Evolutionary conservation across 2,888 invertebrate genomes (phyloP).

Genomic region (Cryptophagus acutangulus): DNA sequence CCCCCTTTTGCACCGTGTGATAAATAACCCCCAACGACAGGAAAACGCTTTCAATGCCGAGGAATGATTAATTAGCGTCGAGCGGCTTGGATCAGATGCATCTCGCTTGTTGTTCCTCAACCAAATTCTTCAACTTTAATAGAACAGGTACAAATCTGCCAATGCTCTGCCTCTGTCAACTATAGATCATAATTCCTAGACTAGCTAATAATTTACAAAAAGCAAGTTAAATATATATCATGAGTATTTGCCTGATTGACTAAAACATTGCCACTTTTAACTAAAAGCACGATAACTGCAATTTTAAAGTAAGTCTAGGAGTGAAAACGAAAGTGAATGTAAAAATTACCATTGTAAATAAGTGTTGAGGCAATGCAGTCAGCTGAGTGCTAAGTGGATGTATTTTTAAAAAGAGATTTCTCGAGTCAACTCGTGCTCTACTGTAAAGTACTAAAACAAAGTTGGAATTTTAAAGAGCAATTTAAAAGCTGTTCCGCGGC

Average conservation of each 20-base stretch:
- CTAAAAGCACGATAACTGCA: too few species aligned
- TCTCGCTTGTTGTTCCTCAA: slow-evolving; percentile 26
- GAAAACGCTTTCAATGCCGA: slow-evolving; percentile 49
- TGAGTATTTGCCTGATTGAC: too few species aligned
- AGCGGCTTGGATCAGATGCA: slow-evolving; percentile 32
- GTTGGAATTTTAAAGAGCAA: slow-evolving; percentile 49
- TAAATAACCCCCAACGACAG: slow-evolving; percentile 48
- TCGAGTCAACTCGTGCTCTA: slow-evolving; percentile 35
- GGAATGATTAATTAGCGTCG: slow-evolving; percentile 48
- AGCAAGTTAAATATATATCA: too few species aligned
- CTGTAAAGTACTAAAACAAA: slow-evolving; percentile 40
- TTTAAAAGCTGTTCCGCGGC: slow-evolving; percentile 45
- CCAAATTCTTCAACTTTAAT: slow-evolving; percentile 16
- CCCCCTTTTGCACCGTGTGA: slow-evolving; percentile 34
- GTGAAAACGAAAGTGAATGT: slow-evolving; percentile 36
- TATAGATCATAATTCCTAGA: too few species aligned
- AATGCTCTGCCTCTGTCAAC: too few species aligned
- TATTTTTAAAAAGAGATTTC: slow-evolving; percentile 42
- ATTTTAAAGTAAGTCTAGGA: too few species aligned
- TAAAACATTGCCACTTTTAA: too few species aligned
- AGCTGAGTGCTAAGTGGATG: slow-evolving; percentile 39
- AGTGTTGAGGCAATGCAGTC: slow-evolving; percentile 29
- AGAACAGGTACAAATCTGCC: too few species aligned
- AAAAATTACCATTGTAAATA: slow-evolving; percentile 44
- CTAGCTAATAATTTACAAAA: too few species aligned